phyloP scores from a whole-genome alignment of 2,113 vertebrate genomes.

The Odobenus rosmarus region DNA sequence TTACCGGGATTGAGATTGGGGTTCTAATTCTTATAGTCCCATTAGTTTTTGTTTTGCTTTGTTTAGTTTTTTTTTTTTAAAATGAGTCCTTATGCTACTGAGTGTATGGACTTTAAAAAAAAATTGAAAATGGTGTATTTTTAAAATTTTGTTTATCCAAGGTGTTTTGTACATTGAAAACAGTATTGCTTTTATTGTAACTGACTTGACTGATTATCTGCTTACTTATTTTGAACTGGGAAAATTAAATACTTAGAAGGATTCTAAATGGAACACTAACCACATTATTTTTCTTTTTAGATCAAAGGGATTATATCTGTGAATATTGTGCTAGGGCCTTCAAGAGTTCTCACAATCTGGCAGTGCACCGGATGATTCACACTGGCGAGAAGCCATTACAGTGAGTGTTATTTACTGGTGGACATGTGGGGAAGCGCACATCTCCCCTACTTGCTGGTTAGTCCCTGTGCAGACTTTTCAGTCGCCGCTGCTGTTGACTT shows the following conservation, averaged over 20 bases:
- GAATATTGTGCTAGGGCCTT: slow-evolving; percentile 98
- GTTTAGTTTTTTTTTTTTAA: background rate
- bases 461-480: background rate
- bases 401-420: slow-evolving; percentile 86
- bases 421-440: background rate
- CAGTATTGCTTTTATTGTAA: background rate
- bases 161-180: background rate
- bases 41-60: background rate
- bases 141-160: background rate
- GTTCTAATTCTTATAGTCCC: background rate
- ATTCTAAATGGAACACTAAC: background rate
- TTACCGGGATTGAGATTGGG: background rate
- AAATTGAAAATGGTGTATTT: background rate
- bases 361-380: slow-evolving; percentile 99
- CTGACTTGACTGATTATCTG: background rate
- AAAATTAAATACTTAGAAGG: background rate
- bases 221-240: background rate
- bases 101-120: background rate
- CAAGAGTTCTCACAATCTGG: slow-evolving; percentile 98
- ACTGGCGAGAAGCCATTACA: slow-evolving; percentile 98
- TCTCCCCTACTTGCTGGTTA: background rate
- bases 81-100: background rate
- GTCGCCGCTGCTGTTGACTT: background rate
- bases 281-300: slow-evolving; percentile 75
- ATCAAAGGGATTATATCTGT: slow-evolving; percentile 99